Conservation (phyloP, 2,888 invertebrate species). For the Mechanitis messenoides region DNA sequence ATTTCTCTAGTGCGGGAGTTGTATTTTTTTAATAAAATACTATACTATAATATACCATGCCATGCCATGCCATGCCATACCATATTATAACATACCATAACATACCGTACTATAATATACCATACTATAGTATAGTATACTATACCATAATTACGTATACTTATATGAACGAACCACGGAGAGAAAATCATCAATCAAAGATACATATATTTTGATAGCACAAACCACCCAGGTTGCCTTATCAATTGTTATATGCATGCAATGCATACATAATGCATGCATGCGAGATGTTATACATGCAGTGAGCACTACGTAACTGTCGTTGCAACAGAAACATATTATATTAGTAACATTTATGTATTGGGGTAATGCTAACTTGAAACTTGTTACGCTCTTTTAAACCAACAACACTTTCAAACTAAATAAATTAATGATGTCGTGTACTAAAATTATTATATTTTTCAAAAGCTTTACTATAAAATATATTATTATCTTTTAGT, state of each 20-base stretch:
- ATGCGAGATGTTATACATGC: constrained; percentile 45
- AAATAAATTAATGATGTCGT: background rate
- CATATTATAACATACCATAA: too few relatives aligned
- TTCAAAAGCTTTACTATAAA: background rate
- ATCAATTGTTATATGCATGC: constrained; percentile 49
- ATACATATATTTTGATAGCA: constrained; percentile 15
- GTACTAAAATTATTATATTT: too few relatives aligned
- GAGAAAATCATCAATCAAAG: background rate
- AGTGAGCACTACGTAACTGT: constrained; percentile 53
- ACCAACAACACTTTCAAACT: background rate
- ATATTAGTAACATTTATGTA: constrained; percentile 19
- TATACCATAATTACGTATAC: too few relatives aligned
- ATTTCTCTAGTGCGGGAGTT: too few relatives aligned
- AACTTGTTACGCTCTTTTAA: too few relatives aligned
- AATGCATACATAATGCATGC: constrained; percentile 42
- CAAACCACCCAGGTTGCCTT: constrained; percentile 58
- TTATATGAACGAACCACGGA: too few relatives aligned
- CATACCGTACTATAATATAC: too few relatives aligned
- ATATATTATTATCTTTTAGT: background rate
- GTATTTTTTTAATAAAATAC: too few relatives aligned
- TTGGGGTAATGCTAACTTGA: constrained; percentile 14
- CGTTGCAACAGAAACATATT: constrained; percentile 32
- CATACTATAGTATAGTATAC: too few relatives aligned
- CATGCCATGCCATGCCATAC: too few relatives aligned
- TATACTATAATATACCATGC: too few relatives aligned